A percentile compares a stretch with the other conserved stretches of the same genome.
Evolutionary conservation across 2,113 vertebrate genomes (phyloP).

Genomic region (Halcyon malimbica): DNA sequence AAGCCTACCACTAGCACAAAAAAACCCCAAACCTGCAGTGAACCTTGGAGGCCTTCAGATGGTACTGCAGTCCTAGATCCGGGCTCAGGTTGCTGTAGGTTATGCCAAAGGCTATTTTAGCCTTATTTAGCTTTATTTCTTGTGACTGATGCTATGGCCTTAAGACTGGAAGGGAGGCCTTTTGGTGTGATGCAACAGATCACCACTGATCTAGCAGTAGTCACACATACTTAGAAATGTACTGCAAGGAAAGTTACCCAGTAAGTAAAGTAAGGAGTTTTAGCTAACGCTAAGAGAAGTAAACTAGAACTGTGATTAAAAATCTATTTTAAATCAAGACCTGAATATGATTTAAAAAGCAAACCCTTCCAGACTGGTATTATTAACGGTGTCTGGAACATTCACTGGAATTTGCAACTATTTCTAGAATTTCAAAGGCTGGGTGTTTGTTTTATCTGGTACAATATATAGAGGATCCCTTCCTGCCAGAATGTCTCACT

Average conservation of each 20-base stretch:
- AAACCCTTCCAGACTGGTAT: background rate
- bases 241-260: background rate
- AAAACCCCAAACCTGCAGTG: background rate
- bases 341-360: background rate
- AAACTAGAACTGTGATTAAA: background rate
- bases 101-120: background rate
- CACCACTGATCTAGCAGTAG: background rate
- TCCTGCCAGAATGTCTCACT: background rate
- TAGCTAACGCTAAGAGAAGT: background rate
- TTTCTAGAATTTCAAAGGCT: background rate
- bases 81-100: background rate
- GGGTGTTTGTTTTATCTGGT: rapidly evolving
- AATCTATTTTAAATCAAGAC: background rate
- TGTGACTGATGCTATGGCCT: background rate
- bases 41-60: background rate
- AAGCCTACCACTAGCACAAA: background rate
- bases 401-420: background rate
- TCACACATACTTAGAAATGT: background rate
- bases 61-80: background rate
- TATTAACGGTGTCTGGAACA: background rate
- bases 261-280: background rate
- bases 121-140: background rate
- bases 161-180: background rate
- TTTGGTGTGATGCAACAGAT: background rate
- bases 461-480: background rate